Evolutionary conservation across 2,888 invertebrate genomes (phyloP).

Genomic region (Heliconius cydno): DNA sequence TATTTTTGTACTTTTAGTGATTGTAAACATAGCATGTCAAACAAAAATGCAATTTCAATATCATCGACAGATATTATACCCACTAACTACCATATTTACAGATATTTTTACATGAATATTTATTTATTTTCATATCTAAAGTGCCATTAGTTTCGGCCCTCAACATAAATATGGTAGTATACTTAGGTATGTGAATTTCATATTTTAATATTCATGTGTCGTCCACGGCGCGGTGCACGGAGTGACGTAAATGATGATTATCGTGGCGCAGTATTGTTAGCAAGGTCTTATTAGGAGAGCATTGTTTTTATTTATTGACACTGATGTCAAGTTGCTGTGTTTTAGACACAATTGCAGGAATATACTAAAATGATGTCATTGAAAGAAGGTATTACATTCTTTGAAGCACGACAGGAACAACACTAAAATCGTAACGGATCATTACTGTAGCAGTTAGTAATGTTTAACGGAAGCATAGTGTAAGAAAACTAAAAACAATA

Average conservation of each 20-base stretch:
- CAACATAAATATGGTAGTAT: not conserved
- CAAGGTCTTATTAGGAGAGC: conserved; percentile 22
- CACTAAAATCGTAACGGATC: too few relatives aligned
- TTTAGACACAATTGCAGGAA: not conserved
- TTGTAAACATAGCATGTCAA: not conserved
- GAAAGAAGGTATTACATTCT: not conserved
- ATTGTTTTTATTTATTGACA: conserved; percentile 26
- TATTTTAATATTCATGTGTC: conserved; percentile 21
- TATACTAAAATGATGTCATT: not conserved
- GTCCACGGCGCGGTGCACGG: conserved; percentile 14
- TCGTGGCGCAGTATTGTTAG: conserved; percentile 16
- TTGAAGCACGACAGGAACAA: not conserved
- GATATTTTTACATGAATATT: not conserved
- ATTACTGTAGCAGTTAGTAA: too few relatives aligned
- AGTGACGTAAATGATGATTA: conserved; percentile 5
- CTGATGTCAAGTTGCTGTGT: not conserved
- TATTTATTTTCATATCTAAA: not conserved
- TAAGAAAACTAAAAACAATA: too few relatives aligned
- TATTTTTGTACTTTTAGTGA: not conserved
- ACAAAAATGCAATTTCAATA: not conserved
- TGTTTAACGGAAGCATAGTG: too few relatives aligned
- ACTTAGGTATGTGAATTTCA: conserved; percentile 9
- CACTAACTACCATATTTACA: not conserved
- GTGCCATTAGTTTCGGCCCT: not conserved
- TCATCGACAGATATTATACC: not conserved